Percentiles rank a stretch among this genome's conserved stretches.
Conservation (phyloP, 2,888 invertebrate species). For the Zygothrica quintamaculata region DNA sequence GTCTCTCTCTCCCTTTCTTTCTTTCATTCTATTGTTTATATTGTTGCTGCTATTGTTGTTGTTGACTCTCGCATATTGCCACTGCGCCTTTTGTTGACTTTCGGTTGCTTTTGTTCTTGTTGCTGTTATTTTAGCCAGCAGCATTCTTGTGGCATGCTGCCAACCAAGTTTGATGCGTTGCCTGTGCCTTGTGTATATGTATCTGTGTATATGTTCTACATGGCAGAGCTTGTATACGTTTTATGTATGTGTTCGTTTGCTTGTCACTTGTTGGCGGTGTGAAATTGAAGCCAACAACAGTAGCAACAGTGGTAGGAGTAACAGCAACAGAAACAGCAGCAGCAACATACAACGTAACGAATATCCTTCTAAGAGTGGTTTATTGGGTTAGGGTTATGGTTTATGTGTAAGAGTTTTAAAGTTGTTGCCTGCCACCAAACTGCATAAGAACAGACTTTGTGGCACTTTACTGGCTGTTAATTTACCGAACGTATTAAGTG, state of each 20-base stretch:
- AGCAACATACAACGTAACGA: conserved; percentile 42
- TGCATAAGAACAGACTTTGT: background rate
- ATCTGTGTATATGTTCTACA: conserved; percentile 9
- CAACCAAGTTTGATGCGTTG: conserved; percentile 70
- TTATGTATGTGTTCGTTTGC: conserved; percentile 42
- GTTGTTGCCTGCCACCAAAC: conserved; percentile 6
- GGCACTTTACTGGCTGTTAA: background rate
- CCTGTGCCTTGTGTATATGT: conserved; percentile 31
- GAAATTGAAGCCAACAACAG: conserved; percentile 68
- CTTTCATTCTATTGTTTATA: conserved; percentile 7
- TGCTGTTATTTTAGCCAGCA: conserved; percentile 46
- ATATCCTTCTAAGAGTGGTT: conserved; percentile 61
- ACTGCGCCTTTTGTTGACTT: conserved; percentile 54
- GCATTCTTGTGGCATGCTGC: conserved; percentile 72
- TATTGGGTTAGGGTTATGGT: conserved; percentile 64
- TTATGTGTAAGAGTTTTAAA: conserved; percentile 24
- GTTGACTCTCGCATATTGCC: conserved; percentile 41
- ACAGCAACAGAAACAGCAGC: conserved; percentile 9
- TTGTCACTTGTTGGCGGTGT: conserved; percentile 74
- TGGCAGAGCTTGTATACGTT: conserved; percentile 1
- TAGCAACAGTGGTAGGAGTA: conserved; percentile 17
- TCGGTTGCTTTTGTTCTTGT: conserved; percentile 40
- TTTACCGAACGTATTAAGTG: background rate
- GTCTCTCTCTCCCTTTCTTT: conserved; percentile 1
- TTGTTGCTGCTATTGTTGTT: conserved; percentile 28